Conservation (phyloP, 2,113 vertebrate genomes). For the Protobothrops flavoviridis region DNA sequence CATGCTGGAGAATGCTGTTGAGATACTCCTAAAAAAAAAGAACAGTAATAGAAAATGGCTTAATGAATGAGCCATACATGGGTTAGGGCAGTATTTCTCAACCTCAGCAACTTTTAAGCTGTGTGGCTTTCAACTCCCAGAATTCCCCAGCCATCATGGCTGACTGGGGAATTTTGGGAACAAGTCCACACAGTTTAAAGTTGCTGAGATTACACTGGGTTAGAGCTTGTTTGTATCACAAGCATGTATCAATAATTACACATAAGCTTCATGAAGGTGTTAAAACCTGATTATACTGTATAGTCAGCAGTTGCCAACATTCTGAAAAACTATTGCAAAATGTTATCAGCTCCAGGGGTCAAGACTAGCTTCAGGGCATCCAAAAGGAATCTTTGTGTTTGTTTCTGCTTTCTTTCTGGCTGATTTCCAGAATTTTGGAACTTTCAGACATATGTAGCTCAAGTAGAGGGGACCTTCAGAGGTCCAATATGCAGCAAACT, state of each 20-base stretch:
- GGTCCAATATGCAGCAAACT: neutral
- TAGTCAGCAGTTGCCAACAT: neutral
- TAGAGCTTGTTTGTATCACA: neutral
- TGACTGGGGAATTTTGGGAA: neutral
- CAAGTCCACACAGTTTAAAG: neutral
- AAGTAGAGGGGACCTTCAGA: neutral
- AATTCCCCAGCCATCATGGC: neutral
- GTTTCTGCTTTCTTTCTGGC: neutral
- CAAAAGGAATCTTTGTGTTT: neutral
- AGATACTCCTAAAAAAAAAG: constrained; percentile 86
- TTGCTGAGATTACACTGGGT: neutral
- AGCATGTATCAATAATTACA: neutral
- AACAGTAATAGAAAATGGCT: fast-evolving
- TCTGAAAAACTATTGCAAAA: neutral
- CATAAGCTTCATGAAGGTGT: neutral
- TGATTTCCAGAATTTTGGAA: neutral
- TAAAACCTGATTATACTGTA: neutral
- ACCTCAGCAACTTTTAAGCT: neutral
- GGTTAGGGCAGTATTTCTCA: neutral
- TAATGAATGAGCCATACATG: neutral
- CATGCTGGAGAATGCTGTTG: constrained; percentile 97
- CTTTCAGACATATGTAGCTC: neutral
- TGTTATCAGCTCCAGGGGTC: neutral
- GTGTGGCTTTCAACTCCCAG: neutral
- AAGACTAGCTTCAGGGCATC: neutral